Conservation (phyloP, 1,140 invertebrate genomes). For the Lerema accius region DNA sequence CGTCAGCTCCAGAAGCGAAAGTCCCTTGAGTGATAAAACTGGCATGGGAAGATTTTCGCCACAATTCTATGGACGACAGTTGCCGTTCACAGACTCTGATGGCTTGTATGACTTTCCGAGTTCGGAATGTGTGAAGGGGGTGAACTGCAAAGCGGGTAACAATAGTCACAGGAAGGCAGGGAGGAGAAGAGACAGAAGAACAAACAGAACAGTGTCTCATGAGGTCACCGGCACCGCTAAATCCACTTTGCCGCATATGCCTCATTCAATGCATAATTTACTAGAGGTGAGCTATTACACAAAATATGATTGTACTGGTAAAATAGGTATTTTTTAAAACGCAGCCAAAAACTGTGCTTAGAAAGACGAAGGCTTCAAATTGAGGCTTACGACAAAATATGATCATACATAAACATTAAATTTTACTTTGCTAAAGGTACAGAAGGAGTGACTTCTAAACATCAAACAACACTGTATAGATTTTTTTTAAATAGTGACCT, state of each 20-base stretch:
- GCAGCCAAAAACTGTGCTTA: too few relatives aligned
- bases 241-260: slow-evolving; percentile 81
- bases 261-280: slow-evolving; percentile 80
- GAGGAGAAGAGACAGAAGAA: slow-evolving; percentile 76
- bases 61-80: slow-evolving; percentile 86
- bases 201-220: slow-evolving; percentile 73
- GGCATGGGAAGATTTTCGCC: slow-evolving; percentile 86
- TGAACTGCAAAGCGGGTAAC: slow-evolving; percentile 60
- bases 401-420: too few relatives aligned
- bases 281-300: slow-evolving; percentile 64
- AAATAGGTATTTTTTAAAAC: too few relatives aligned
- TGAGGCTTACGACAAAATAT: too few relatives aligned
- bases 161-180: slow-evolving; percentile 82
- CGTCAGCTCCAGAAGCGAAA: slow-evolving; percentile 90
- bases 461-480: too few relatives aligned
- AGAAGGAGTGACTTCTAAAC: too few relatives aligned
- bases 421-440: too few relatives aligned
- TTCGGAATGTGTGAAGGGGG: slow-evolving; percentile 84
- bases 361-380: too few relatives aligned
- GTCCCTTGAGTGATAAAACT: slow-evolving; percentile 88
- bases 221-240: slow-evolving; percentile 70
- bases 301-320: too few relatives aligned
- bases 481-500: too few relatives aligned
- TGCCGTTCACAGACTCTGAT: slow-evolving; percentile 89
- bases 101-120: slow-evolving; percentile 90